These are phyloP conservation scores for Archips xylosteana DNA, from an alignment of 2,888 invertebrate genomes.

Conservation along the genomic window DNA sequence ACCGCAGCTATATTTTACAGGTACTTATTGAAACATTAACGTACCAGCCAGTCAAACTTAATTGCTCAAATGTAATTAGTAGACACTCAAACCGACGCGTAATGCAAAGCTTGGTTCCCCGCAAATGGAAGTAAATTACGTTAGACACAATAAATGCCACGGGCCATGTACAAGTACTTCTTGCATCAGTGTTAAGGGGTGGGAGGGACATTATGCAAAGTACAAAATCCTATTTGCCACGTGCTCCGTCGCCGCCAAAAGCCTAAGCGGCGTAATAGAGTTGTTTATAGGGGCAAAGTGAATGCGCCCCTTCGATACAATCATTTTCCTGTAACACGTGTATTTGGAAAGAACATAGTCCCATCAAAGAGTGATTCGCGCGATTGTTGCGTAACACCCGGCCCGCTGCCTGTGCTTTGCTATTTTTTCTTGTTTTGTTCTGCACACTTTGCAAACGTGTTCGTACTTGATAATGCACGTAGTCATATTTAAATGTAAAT, in stretches of 20 bases:
- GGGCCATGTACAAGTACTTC: slow-evolving; percentile 46
- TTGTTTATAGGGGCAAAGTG: slow-evolving; percentile 67
- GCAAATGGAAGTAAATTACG: slow-evolving; percentile 27
- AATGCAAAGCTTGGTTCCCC: slow-evolving; percentile 20
- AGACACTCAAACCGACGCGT: slow-evolving; percentile 24
- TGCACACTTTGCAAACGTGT: neutral
- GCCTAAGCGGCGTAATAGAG: slow-evolving; percentile 66
- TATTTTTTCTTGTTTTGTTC: neutral
- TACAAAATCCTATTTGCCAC: slow-evolving; percentile 70
- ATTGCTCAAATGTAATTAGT: slow-evolving; percentile 41
- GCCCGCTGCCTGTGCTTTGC: neutral
- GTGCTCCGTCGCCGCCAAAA: slow-evolving; percentile 55
- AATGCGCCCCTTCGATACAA: slow-evolving; percentile 59
- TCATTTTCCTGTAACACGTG: slow-evolving; percentile 52
- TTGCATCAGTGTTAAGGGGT: slow-evolving; percentile 48
- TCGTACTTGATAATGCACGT: neutral
- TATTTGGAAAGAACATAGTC: slow-evolving; percentile 42
- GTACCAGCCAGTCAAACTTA: slow-evolving; percentile 29
- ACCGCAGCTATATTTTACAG: slow-evolving; percentile 24
- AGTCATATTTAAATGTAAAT: neutral
- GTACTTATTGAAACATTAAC: slow-evolving; percentile 39
- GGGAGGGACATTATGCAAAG: slow-evolving; percentile 70
- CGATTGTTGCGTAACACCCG: slow-evolving; percentile 13
- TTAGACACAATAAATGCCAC: slow-evolving; percentile 46
- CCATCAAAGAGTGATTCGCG: slow-evolving; percentile 13